A percentile compares a stretch with the other conserved stretches of the same genome.
Conservation (phyloP, 35 echinoderm and acorn worm genomes). For the Strongylocentrotus purpuratus region DNA sequence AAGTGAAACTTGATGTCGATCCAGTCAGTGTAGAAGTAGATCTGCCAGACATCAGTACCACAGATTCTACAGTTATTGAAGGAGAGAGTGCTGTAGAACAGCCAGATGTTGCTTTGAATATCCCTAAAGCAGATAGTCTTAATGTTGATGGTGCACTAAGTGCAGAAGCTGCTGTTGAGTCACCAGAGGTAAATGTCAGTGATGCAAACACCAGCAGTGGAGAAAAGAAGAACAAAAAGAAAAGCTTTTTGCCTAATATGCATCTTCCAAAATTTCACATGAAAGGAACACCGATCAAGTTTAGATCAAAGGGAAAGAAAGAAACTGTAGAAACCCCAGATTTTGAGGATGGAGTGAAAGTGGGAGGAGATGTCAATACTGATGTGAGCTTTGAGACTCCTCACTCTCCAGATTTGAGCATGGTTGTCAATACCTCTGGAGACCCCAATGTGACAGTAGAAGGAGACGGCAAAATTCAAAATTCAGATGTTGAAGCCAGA, state of each 20-base stretch:
- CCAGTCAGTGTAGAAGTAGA: neutral
- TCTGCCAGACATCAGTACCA: neutral
- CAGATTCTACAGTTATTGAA: neutral
- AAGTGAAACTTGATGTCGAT: neutral
- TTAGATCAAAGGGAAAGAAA: conserved; percentile 29
- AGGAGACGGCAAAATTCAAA: neutral
- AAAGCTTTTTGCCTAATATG: conserved; percentile 14
- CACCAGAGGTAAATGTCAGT: neutral
- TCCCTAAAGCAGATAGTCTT: neutral
- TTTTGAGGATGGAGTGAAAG: neutral
- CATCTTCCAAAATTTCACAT: conserved; percentile 34
- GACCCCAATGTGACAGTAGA: neutral
- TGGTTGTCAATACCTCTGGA: conserved; percentile 15
- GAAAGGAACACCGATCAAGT: conserved; percentile 16
- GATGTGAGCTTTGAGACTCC: neutral
- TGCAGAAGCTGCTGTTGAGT: neutral
- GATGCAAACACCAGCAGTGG: neutral
- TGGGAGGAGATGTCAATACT: neutral
- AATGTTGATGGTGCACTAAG: neutral
- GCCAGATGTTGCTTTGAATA: neutral
- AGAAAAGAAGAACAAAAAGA: conserved; percentile 32
- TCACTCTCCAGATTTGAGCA: neutral
- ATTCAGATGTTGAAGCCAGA: neutral
- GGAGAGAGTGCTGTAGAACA: neutral
- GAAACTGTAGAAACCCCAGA: neutral